Conservation (phyloP, 2,888 invertebrate species). For the Hetaerina titia region DNA sequence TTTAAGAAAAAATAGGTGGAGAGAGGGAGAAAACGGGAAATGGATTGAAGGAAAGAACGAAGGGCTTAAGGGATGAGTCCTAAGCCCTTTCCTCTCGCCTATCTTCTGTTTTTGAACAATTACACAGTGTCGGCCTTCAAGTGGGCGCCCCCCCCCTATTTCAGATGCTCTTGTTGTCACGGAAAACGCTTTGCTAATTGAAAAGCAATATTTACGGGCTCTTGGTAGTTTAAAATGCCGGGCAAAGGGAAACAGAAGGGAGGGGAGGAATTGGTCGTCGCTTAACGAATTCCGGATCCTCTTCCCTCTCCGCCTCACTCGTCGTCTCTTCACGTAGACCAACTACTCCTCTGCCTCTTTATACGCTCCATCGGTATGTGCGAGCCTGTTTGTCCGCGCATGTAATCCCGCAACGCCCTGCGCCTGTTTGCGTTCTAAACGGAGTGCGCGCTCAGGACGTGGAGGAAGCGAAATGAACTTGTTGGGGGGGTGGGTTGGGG, state of each 20-base stretch:
- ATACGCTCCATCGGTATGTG: not conserved
- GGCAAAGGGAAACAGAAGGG: not conserved
- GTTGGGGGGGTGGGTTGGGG: not conserved
- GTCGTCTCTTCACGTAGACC: not conserved
- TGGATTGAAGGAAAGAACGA: not conserved
- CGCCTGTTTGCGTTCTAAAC: slow-evolving; percentile 31
- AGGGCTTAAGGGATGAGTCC: not conserved
- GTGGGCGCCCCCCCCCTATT: not conserved
- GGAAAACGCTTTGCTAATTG: slow-evolving; percentile 55
- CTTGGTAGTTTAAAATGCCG: slow-evolving; percentile 52
- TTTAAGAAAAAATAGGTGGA: not conserved
- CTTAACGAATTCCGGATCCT: slow-evolving; percentile 40
- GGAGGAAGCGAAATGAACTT: not conserved
- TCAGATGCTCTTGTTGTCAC: slow-evolving; percentile 3
- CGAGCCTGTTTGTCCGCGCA: not conserved
- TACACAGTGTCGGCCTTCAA: slow-evolving; percentile 19
- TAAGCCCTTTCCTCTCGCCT: not conserved
- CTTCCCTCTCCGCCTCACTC: not conserved
- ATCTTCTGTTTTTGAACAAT: slow-evolving; percentile 44
- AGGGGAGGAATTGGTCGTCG: not conserved
- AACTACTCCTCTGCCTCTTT: not conserved
- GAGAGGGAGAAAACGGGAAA: not conserved
- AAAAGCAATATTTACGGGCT: slow-evolving; percentile 67
- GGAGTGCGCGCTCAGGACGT: not conserved
- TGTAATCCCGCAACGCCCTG: not conserved